Percentiles rank a stretch among this genome's conserved stretches.
Conservation (phyloP, 2,113 vertebrate genomes). For the Psephotus haematonotus region DNA sequence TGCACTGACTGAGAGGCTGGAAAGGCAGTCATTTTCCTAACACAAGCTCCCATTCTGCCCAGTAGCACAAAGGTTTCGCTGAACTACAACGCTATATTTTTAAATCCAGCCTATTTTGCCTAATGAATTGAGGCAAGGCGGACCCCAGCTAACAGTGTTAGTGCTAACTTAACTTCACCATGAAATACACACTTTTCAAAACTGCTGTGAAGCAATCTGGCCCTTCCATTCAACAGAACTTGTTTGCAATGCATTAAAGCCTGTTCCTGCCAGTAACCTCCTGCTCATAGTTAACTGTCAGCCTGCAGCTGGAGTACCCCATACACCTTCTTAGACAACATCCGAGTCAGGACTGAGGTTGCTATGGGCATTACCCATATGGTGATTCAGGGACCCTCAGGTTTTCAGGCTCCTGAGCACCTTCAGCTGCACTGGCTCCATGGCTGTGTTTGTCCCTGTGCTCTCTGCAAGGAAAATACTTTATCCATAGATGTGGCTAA, state of each 20-base stretch:
- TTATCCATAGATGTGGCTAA: fast-evolving
- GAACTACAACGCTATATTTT: not conserved
- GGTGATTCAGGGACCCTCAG: fast-evolving
- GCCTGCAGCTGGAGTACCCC: not conserved
- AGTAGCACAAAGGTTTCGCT: not conserved
- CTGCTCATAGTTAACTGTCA: not conserved
- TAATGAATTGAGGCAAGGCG: not conserved
- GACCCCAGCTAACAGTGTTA: not conserved
- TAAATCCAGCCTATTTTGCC: not conserved
- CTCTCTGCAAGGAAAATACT: not conserved
- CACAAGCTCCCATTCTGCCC: not conserved
- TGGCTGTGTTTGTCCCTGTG: not conserved
- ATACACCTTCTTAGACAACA: not conserved
- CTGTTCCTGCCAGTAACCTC: not conserved
- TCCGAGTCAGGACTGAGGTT: not conserved
- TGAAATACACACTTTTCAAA: not conserved
- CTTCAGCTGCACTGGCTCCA: not conserved
- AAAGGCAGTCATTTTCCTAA: not conserved
- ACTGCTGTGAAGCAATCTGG: not conserved
- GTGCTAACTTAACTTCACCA: not conserved
- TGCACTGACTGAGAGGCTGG: not conserved
- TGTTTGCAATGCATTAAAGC: not conserved
- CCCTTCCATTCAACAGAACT: not conserved
- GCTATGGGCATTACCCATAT: not conserved
- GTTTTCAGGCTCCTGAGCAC: not conserved